These are phyloP conservation scores for Mobula hypostoma DNA, from an alignment of 2,113 vertebrate genomes.

Conservation along the genomic window DNA sequence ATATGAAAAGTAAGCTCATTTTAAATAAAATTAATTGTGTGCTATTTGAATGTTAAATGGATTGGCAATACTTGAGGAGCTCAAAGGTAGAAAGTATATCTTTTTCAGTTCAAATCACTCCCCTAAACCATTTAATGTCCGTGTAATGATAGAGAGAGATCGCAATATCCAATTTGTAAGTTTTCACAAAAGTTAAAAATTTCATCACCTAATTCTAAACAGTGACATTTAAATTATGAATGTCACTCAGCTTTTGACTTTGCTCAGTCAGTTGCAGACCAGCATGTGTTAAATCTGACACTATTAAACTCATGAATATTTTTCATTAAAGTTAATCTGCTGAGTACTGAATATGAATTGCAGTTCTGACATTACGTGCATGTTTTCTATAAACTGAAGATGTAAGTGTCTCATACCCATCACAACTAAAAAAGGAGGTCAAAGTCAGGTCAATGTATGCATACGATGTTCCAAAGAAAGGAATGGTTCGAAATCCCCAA, in stretches of 20 bases:
- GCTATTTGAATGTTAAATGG: not conserved
- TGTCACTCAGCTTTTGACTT: not conserved
- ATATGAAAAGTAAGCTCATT: not conserved
- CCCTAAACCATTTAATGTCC: not conserved
- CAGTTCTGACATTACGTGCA: not conserved
- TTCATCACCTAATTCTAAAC: not conserved
- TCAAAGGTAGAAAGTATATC: not conserved
- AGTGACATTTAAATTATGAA: not conserved
- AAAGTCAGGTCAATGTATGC: not conserved
- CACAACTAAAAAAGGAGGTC: not conserved
- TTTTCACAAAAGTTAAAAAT: not conserved
- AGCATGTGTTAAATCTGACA: not conserved
- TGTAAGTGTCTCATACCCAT: not conserved
- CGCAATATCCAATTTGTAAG: not conserved
- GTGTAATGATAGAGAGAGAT: not conserved
- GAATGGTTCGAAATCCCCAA: not conserved
- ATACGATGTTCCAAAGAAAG: not conserved
- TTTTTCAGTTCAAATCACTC: not conserved
- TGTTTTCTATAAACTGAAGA: not conserved
- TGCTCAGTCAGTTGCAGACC: not conserved
- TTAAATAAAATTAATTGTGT: not conserved
- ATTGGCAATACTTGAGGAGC: not conserved
- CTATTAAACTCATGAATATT: conserved; percentile 20
- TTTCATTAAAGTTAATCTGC: conserved; percentile 18
- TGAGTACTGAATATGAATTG: not conserved